phyloP scores from a whole-genome alignment of 2,888 invertebrate genomes.

The Patella caerulea region DNA sequence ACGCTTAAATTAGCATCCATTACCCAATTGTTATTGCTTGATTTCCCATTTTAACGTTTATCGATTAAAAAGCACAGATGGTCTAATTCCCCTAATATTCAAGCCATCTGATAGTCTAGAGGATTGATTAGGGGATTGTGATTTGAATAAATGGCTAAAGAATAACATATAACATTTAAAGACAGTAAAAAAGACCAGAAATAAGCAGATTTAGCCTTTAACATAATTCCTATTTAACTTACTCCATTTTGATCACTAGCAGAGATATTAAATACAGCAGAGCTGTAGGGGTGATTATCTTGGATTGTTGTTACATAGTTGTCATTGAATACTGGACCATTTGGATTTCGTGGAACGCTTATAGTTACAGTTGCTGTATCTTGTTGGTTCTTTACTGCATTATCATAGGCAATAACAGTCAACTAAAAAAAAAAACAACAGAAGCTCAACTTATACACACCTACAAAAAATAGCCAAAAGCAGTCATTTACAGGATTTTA shows the following conservation, averaged over 20 bases:
- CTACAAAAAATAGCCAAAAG: too few species aligned
- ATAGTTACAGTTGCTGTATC: slow-evolving; percentile 57
- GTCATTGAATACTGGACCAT: slow-evolving; percentile 52
- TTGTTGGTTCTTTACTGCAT: slow-evolving; percentile 46
- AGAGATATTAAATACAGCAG: slow-evolving; percentile 79
- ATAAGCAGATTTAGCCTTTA: too few species aligned
- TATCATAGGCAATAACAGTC: slow-evolving; percentile 53
- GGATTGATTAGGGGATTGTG: too few species aligned
- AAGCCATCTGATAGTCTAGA: too few species aligned
- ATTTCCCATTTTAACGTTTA: too few species aligned
- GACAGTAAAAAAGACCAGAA: too few species aligned
- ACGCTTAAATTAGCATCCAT: background rate
- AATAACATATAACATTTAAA: too few species aligned
- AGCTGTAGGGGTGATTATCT: slow-evolving; percentile 13
- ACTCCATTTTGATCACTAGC: slow-evolving; percentile 91
- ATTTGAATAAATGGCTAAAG: too few species aligned
- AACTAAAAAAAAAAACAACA: slow-evolving; percentile 37
- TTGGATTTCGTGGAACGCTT: slow-evolving; percentile 61
- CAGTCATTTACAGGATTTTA: too few species aligned
- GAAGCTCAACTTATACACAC: background rate
- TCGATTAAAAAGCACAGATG: too few species aligned
- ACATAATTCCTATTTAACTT: slow-evolving; percentile 28
- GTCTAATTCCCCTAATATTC: too few species aligned
- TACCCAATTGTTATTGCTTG: background rate
- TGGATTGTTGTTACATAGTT: background rate